Conservation (phyloP, 2,113 vertebrate species). For the Columba janthina region DNA sequence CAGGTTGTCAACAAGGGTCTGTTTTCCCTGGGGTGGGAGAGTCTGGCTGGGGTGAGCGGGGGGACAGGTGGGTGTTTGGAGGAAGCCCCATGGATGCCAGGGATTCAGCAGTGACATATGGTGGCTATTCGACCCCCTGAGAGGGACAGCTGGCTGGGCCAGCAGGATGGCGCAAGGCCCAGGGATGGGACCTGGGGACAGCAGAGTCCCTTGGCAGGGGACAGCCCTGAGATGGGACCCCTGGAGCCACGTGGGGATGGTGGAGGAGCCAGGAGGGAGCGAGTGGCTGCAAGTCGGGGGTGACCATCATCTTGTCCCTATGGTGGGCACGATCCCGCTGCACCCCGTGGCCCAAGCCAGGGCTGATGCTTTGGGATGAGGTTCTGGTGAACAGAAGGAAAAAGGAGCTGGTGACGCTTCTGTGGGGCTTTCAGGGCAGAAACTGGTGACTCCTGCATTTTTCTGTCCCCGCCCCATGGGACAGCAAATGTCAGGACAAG, state of each 20-base stretch:
- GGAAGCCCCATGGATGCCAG: slow-evolving; percentile 24
- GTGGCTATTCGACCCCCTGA: not conserved
- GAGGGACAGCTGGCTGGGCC: slow-evolving; percentile 46
- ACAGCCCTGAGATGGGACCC: not conserved
- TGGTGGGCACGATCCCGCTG: not conserved
- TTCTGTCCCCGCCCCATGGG: no score
- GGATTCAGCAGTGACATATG: slow-evolving; percentile 32
- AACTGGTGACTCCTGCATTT: not conserved
- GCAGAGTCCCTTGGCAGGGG: not conserved
- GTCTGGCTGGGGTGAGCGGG: not conserved
- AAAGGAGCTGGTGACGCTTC: not conserved
- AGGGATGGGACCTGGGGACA: not conserved
- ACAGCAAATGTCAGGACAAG: not conserved
- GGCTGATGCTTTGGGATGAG: not conserved
- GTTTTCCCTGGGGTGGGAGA: not conserved
- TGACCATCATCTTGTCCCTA: not conserved
- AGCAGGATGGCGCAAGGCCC: not conserved
- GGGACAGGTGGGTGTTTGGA: slow-evolving; percentile 50
- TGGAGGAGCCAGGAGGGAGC: not conserved
- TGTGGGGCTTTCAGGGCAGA: not conserved
- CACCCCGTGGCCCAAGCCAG: fast-evolving
- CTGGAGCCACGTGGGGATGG: not conserved
- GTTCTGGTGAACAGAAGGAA: no score
- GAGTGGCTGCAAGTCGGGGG: not conserved
- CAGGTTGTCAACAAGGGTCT: not conserved